These are phyloP conservation scores for Danio albolineatus DNA, from an alignment of 2,797 vertebrate genomes.

Conservation along the genomic window DNA sequence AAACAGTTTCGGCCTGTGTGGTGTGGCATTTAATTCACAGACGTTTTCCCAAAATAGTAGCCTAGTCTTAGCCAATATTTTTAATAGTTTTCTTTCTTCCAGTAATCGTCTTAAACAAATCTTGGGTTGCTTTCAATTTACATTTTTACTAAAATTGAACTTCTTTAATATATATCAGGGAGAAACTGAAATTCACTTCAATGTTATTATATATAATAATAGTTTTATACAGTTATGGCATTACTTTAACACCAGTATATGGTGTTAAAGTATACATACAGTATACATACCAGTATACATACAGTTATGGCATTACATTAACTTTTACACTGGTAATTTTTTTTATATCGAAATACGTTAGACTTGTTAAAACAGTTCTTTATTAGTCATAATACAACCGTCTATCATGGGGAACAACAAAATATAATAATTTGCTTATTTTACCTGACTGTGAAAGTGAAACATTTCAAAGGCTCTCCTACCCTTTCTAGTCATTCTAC, in stretches of 20 bases:
- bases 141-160: too few species aligned
- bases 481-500: background rate
- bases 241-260: background rate
- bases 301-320: background rate
- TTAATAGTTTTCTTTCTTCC: too few species aligned
- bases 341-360: background rate
- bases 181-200: too few species aligned
- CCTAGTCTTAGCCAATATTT: too few species aligned
- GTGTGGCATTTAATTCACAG: background rate
- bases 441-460: background rate
- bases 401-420: background rate
- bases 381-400: background rate
- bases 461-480: background rate
- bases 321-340: background rate
- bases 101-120: too few species aligned
- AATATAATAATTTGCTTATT: slow-evolving; percentile 14
- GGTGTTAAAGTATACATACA: too few species aligned
- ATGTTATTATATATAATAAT: too few species aligned
- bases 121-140: too few species aligned
- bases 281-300: too few species aligned
- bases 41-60: too few species aligned
- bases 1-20: background rate
- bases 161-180: too few species aligned
- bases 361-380: background rate
- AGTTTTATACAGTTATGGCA: background rate